phyloP scores from a whole-genome alignment of 2,888 invertebrate genomes.

The Dasysyrphus albostriatus region DNA sequence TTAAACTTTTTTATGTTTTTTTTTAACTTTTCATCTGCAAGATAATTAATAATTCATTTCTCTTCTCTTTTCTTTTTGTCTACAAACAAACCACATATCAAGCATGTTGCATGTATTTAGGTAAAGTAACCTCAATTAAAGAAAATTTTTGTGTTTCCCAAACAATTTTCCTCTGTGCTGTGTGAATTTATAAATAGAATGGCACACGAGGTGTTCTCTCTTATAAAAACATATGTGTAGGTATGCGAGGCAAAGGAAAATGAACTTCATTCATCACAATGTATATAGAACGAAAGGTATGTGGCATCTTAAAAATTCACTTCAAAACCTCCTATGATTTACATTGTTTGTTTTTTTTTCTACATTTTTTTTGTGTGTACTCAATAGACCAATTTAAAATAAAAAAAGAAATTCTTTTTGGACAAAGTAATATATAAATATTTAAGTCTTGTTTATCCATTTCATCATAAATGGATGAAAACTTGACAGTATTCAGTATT shows the following conservation, averaged over 20 bases:
- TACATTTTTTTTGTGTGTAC: neutral
- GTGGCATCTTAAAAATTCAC: neutral
- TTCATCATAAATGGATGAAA: constrained; percentile 29
- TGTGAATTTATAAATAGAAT: constrained; percentile 47
- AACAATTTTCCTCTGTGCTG: constrained; percentile 38
- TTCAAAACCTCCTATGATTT: constrained; percentile 29
- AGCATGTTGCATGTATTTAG: constrained; percentile 46
- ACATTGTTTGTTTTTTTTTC: constrained; percentile 6
- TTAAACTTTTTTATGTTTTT: constrained; percentile 15
- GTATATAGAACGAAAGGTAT: neutral
- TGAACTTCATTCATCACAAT: constrained; percentile 25
- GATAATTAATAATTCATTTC: constrained; percentile 44
- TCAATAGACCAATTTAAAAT: constrained; percentile 19
- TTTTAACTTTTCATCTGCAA: constrained; percentile 22
- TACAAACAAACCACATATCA: constrained; percentile 29
- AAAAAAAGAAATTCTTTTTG: neutral
- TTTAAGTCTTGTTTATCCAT: constrained; percentile 17
- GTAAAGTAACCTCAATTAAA: constrained; percentile 65
- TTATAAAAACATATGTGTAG: neutral
- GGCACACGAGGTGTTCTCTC: constrained; percentile 35
- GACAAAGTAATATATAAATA: constrained; percentile 9
- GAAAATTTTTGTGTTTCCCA: constrained; percentile 50
- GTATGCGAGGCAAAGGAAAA: constrained; percentile 2
- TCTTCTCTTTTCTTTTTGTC: constrained; percentile 9
- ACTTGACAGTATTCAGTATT: constrained; percentile 20